Evolutionary conservation across 35 echinoderm and acorn worm genomes (phyloP).

Genomic region (Lytechinus variegatus): DNA sequence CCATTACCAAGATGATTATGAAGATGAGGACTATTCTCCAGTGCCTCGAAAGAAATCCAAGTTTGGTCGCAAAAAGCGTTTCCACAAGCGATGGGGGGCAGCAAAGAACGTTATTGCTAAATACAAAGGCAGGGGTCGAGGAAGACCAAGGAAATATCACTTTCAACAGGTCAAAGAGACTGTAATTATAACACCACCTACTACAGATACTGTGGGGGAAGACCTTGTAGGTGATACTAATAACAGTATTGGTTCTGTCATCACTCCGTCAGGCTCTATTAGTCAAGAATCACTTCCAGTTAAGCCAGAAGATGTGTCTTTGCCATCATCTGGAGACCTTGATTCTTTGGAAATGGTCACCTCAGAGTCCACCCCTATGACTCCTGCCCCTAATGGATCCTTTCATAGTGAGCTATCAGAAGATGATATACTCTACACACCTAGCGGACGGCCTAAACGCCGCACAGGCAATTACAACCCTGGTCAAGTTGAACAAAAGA

Average conservation of each 20-base stretch:
- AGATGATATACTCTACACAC: slow-evolving; percentile 52
- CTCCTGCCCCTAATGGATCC: background rate
- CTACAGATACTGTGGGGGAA: background rate
- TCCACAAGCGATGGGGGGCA: slow-evolving; percentile 45
- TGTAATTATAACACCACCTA: background rate
- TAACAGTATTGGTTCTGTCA: background rate
- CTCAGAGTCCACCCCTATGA: background rate
- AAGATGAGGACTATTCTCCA: slow-evolving; percentile 51
- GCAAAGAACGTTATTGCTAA: slow-evolving; percentile 32
- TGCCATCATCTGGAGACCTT: background rate
- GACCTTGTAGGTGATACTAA: background rate
- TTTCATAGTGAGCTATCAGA: background rate
- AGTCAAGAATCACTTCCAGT: background rate
- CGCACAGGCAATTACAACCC: slow-evolving; percentile 57
- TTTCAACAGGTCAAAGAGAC: background rate
- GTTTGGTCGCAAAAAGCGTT: background rate
- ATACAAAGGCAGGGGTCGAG: slow-evolving; percentile 25
- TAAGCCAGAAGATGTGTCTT: background rate
- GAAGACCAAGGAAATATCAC: background rate
- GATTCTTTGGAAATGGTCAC: background rate
- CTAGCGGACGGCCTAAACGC: slow-evolving; percentile 59
- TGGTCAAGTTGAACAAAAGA: slow-evolving; percentile 25
- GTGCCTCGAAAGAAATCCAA: slow-evolving; percentile 33
- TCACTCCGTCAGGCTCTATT: background rate
- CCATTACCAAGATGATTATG: slow-evolving; percentile 31